Percentiles rank a stretch among this genome's conserved stretches.
Conservation (phyloP, 1,140 invertebrate genomes). For the Danaus plexippus region DNA sequence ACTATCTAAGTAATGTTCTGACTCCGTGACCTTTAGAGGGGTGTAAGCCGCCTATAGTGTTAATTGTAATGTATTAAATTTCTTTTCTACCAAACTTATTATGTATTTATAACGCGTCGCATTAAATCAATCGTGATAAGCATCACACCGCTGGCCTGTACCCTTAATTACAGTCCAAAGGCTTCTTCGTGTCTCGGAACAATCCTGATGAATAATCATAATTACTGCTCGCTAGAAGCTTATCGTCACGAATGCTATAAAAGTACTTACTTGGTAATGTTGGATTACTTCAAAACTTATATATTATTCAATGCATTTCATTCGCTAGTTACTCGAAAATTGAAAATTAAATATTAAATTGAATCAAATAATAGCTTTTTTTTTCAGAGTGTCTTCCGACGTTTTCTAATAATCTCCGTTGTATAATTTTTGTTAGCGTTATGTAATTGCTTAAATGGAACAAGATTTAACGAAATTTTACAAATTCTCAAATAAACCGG, state of each 20-base stretch:
- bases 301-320: neutral
- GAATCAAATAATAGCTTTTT: no score
- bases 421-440: no score
- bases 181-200: slow-evolving; percentile 31
- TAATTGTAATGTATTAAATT: slow-evolving; percentile 1
- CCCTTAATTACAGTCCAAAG: slow-evolving; percentile 32
- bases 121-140: slow-evolving; percentile 23
- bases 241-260: slow-evolving; percentile 37
- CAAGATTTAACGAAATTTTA: no score
- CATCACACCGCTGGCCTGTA: slow-evolving; percentile 20
- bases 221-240: slow-evolving; percentile 27
- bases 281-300: slow-evolving; percentile 1
- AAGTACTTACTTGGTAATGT: slow-evolving; percentile 10
- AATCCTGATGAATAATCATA: slow-evolving; percentile 33
- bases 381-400: no score
- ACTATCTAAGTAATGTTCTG: no score
- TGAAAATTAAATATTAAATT: no score
- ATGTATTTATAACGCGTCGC: slow-evolving; percentile 11
- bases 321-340: no score
- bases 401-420: no score
- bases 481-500: no score
- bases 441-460: no score
- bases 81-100: slow-evolving; percentile 4
- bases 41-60: no score
- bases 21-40: no score